Conservation (phyloP, 2,113 vertebrate species). For the Craseonycteris thonglongyai region DNA sequence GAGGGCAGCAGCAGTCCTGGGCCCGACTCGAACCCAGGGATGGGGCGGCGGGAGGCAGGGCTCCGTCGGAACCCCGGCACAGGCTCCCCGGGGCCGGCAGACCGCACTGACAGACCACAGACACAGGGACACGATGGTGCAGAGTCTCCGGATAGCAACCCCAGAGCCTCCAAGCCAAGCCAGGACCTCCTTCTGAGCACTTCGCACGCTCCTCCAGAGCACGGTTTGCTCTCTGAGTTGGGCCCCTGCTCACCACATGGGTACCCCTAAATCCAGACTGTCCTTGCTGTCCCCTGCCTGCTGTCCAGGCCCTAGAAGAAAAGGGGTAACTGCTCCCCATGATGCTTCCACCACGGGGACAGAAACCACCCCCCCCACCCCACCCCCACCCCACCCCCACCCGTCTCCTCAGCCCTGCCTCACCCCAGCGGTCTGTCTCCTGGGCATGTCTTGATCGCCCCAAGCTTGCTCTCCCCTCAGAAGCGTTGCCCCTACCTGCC, state of each 20-base stretch:
- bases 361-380: not conserved
- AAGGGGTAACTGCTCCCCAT: too few species aligned
- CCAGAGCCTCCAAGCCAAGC: not conserved
- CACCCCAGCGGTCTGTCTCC: not conserved
- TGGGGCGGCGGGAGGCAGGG: not conserved
- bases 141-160: not conserved
- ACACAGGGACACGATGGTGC: too few species aligned
- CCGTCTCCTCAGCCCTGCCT: not conserved
- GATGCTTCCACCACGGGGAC: not conserved
- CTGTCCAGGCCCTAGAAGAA: not conserved
- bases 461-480: not conserved
- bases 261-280: not conserved
- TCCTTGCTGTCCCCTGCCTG: not conserved
- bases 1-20: not conserved
- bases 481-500: not conserved
- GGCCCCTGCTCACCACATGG: not conserved
- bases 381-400: too few species aligned
- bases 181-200: not conserved
- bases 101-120: not conserved
- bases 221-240: not conserved
- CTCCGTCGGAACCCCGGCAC: not conserved
- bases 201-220: not conserved
- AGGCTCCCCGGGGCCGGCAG: accelerated
- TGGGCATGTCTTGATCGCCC: not conserved
- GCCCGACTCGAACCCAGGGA: too few species aligned